Conservation (phyloP, 2,888 invertebrate genomes). For the Ornithoptera alexandrae region DNA sequence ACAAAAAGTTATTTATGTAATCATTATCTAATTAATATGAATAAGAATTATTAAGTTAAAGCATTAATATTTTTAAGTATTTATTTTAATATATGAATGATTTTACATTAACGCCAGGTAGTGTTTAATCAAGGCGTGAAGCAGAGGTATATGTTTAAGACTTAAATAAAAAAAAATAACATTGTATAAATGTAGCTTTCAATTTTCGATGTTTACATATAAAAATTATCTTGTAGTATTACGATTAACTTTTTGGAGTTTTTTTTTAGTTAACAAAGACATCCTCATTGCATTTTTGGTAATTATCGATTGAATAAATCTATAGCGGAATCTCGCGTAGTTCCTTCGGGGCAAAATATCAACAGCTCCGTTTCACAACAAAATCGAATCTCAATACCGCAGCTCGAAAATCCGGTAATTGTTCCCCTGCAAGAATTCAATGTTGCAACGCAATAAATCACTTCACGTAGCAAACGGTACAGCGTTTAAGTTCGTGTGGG, state of each 20-base stretch:
- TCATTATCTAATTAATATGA: no score
- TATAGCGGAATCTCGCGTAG: slow-evolving; percentile 17
- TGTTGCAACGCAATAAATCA: slow-evolving; percentile 29
- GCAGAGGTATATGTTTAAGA: no score
- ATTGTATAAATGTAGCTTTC: no score
- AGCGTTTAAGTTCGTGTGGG: slow-evolving; percentile 24
- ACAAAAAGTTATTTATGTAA: no score
- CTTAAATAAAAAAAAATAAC: no score
- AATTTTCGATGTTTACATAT: no score
- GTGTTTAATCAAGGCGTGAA: no score
- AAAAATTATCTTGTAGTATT: no score
- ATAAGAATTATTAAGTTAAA: no score
- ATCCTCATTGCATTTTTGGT: slow-evolving; percentile 9
- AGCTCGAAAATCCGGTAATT: slow-evolving; percentile 28
- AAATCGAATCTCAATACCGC: slow-evolving; percentile 25
- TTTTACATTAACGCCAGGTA: no score
- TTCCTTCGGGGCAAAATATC: slow-evolving; percentile 29
- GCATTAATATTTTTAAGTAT: no score
- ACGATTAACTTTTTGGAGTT: background rate
- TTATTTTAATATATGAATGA: no score
- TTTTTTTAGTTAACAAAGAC: slow-evolving; percentile 15
- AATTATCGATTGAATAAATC: slow-evolving; percentile 25
- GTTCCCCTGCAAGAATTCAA: slow-evolving; percentile 24
- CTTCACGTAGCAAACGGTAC: slow-evolving; percentile 16
- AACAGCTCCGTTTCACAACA: slow-evolving; percentile 14